A percentile compares a stretch with the other conserved stretches of the same genome.
phyloP scores from a whole-genome alignment of 2,888 invertebrate genomes.

The Agrochola macilenta region DNA sequence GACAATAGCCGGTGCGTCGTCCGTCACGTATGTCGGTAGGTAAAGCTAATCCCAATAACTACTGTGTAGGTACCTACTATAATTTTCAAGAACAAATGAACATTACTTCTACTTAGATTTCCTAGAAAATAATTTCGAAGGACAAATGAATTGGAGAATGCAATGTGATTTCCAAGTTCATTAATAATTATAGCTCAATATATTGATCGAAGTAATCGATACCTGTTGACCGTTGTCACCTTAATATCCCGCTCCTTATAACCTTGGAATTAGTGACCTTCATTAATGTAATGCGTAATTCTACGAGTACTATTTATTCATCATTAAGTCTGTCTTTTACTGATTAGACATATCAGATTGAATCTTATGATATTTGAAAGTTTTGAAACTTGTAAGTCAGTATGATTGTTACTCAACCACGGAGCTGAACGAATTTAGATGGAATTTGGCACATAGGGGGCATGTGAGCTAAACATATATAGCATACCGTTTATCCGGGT shows the following conservation, averaged over 20 bases:
- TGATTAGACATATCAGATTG: background rate
- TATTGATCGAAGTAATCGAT: constrained; percentile 38
- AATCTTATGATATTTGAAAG: background rate
- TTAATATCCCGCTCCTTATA: background rate
- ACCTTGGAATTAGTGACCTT: constrained; percentile 3
- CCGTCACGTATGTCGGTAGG: background rate
- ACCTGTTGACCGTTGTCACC: constrained; percentile 13
- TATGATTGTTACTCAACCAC: background rate
- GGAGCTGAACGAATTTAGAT: background rate
- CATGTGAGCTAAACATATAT: background rate
- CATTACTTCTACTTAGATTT: background rate
- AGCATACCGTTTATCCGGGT: background rate
- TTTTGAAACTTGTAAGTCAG: background rate
- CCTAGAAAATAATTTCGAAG: background rate
- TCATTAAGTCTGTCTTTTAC: background rate
- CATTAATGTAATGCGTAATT: background rate
- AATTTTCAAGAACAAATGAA: background rate
- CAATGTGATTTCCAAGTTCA: constrained; percentile 12
- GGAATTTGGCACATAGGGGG: background rate
- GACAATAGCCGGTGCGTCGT: background rate
- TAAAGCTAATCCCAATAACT: background rate
- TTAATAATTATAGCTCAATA: background rate
- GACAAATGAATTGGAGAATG: background rate
- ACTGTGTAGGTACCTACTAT: background rate
- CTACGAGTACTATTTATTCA: background rate